Conservation (phyloP, 2,797 vertebrate species). For the Sylvia borin region DNA sequence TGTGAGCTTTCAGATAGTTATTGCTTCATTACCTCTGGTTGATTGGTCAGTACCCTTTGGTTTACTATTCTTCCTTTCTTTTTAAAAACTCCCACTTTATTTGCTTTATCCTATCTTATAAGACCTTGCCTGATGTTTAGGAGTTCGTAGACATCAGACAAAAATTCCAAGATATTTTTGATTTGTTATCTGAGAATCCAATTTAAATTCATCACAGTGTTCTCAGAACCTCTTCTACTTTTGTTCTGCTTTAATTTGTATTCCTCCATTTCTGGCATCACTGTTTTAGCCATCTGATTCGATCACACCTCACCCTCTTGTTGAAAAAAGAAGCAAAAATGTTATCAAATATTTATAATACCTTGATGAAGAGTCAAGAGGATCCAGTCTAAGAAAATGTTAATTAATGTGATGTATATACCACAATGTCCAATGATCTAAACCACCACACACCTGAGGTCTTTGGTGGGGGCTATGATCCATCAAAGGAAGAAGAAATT, state of each 20-base stretch:
- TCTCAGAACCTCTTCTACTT: not conserved
- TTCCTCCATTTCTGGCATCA: not conserved
- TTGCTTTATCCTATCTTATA: not conserved
- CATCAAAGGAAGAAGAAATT: not conserved
- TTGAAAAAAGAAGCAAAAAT: constrained; percentile 1
- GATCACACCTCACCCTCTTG: not conserved
- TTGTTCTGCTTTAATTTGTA: not conserved
- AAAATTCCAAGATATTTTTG: not conserved
- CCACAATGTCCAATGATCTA: not conserved
- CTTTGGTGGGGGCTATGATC: not conserved
- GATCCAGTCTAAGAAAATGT: not conserved
- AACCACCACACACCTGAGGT: not conserved
- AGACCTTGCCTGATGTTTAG: not conserved
- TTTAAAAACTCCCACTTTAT: not conserved
- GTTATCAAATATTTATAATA: not conserved
- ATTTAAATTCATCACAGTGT: not conserved
- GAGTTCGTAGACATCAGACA: not conserved
- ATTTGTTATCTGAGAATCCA: not conserved
- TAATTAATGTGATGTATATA: not conserved
- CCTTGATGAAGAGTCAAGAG: not conserved
- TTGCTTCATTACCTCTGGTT: not conserved
- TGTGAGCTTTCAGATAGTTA: not conserved
- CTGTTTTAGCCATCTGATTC: not conserved
- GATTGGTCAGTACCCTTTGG: not conserved
- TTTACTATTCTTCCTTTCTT: not conserved